A percentile compares a stretch with the other conserved stretches of the same genome.
Evolutionary conservation across 92 coral and sea anemone species (phyloP).

Genomic region (Parazoanthus swiftii): DNA sequence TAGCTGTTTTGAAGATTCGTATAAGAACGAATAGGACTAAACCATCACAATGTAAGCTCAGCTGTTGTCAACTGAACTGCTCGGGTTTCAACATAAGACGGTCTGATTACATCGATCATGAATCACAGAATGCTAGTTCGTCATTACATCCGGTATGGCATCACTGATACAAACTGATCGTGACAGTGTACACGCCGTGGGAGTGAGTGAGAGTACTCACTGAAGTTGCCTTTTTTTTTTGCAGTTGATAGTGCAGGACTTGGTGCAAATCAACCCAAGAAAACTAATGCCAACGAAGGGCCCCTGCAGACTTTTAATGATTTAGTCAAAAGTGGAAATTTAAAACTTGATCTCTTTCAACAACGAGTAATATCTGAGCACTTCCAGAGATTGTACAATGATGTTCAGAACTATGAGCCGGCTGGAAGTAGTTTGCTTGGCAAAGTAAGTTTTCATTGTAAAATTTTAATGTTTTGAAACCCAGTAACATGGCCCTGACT

Average conservation of each 20-base stretch:
- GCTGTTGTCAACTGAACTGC: not conserved
- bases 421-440: slow-evolving; percentile 8
- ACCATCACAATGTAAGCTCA: not conserved
- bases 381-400: slow-evolving; percentile 35
- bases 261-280: not conserved
- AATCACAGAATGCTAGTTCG: not conserved
- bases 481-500: no score
- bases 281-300: slow-evolving; percentile 4
- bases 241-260: slow-evolving; percentile 18
- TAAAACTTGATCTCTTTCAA: slow-evolving; percentile 31
- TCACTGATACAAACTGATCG: no score
- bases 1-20: no score
- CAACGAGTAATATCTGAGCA: slow-evolving; percentile 25
- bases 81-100: not conserved
- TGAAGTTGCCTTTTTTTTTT: not conserved
- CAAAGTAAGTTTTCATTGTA: slow-evolving; percentile 17
- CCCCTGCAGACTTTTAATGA: slow-evolving; percentile 17
- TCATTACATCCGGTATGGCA: no score
- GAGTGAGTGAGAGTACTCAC: no score
- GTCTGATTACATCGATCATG: not conserved
- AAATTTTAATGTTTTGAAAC: no score
- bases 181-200: no score
- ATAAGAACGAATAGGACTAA: no score
- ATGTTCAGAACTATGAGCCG: slow-evolving; percentile 25
- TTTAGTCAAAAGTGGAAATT: slow-evolving; percentile 8